phyloP scores from a whole-genome alignment of 2,113 vertebrate species.

The Aegotheles bennettii region DNA sequence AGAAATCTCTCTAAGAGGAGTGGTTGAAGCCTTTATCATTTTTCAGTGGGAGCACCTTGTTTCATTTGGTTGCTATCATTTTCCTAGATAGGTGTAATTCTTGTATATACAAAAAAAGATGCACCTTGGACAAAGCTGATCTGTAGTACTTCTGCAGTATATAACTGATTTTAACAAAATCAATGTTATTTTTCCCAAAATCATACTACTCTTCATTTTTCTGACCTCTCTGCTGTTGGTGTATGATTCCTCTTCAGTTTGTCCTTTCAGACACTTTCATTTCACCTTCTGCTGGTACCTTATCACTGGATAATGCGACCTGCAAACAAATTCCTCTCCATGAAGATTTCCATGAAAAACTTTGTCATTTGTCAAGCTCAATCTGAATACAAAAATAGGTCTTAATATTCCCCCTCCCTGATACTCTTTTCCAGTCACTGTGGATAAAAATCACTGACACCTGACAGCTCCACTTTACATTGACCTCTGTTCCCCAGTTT shows the following conservation, averaged over 20 bases:
- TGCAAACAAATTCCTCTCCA: neutral
- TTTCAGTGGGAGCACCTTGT: neutral
- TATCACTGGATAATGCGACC: neutral
- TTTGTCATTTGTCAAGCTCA: constrained; percentile 11
- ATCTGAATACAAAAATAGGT: constrained; percentile 1
- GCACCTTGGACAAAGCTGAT: neutral
- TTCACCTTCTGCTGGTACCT: neutral
- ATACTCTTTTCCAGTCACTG: neutral
- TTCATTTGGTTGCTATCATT: neutral
- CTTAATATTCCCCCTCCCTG: neutral
- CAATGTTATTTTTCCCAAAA: neutral
- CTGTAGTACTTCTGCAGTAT: neutral
- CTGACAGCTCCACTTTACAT: neutral
- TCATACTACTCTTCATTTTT: neutral
- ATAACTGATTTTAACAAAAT: neutral
- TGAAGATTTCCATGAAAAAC: neutral
- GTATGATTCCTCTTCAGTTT: neutral
- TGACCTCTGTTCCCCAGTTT: neutral
- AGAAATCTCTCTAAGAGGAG: neutral
- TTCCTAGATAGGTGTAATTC: neutral
- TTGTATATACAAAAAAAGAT: neutral
- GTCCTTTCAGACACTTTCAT: neutral
- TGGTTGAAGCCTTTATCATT: neutral
- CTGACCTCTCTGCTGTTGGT: neutral
- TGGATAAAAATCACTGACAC: neutral